Evolutionary conservation across 2,113 vertebrate species (phyloP).

Genomic region (Chlorodrepanis virens): DNA sequence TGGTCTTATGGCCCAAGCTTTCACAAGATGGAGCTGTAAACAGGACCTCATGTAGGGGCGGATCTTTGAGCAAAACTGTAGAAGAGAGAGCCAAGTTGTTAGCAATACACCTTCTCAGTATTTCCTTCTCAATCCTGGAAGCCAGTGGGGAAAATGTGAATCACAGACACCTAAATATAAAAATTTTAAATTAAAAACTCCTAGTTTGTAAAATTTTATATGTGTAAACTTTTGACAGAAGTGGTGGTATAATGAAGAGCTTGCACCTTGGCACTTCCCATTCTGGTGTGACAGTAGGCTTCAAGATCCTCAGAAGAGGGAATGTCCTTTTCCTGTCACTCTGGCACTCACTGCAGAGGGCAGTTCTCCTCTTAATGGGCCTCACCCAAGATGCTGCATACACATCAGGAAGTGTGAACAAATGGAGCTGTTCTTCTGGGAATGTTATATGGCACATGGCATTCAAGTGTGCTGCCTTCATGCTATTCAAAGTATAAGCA

Average conservation of each 20-base stretch:
- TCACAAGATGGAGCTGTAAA: conserved; percentile 32
- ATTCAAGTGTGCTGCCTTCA: not conserved
- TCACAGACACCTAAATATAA: conserved; percentile 24
- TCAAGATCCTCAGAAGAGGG: not conserved
- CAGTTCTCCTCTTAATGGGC: not conserved
- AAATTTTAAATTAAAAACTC: not conserved
- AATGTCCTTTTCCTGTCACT: not conserved
- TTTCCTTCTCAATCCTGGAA: conserved; percentile 31
- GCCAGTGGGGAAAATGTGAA: not conserved
- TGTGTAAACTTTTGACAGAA: not conserved
- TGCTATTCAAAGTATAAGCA: not conserved
- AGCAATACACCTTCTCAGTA: conserved; percentile 21
- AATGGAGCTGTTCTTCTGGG: not conserved
- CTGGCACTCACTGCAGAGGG: not conserved
- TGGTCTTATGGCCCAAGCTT: not conserved
- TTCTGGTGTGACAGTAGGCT: not conserved
- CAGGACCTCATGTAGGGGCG: not conserved
- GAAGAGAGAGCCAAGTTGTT: not conserved
- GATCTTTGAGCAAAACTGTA: not conserved
- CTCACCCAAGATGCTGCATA: not conserved
- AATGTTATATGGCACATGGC: not conserved
- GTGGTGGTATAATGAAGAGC: not conserved
- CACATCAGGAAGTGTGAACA: not conserved
- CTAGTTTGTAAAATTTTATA: conserved; percentile 4
- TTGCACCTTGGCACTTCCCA: not conserved